Evolutionary conservation across 2,113 vertebrate genomes (phyloP).

Genomic region (Notechis scutatus): DNA sequence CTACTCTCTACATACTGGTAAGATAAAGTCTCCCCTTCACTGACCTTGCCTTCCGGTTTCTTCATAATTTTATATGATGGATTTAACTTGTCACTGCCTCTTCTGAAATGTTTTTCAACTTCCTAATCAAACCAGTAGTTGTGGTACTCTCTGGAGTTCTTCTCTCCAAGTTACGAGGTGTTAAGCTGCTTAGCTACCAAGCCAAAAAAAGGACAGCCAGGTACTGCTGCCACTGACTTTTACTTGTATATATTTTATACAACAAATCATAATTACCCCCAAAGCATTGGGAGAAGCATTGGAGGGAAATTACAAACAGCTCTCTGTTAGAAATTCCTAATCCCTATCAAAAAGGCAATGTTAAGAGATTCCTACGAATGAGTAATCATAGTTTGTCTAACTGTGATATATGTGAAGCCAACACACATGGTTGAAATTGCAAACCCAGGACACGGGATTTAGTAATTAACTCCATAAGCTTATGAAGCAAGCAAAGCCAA

Average conservation of each 20-base stretch:
- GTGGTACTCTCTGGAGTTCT: neutral
- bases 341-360: neutral
- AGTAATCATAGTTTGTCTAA: neutral
- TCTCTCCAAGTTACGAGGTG: neutral
- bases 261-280: neutral
- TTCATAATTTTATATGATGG: neutral
- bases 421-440: neutral
- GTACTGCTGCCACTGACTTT: neutral
- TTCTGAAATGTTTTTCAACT: neutral
- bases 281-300: neutral
- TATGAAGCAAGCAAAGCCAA: neutral
- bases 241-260: neutral
- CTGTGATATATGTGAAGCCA: neutral
- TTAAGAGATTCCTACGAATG: neutral
- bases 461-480: neutral
- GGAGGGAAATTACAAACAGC: neutral
- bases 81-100: neutral
- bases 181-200: neutral
- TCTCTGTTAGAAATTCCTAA: neutral
- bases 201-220: neutral
- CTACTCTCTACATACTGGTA: neutral
- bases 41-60: neutral
- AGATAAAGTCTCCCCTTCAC: neutral
- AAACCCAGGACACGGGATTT: neutral
- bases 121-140: neutral